phyloP scores from a whole-genome alignment of 2,113 vertebrate species.

The Ariopsis seemanni region DNA sequence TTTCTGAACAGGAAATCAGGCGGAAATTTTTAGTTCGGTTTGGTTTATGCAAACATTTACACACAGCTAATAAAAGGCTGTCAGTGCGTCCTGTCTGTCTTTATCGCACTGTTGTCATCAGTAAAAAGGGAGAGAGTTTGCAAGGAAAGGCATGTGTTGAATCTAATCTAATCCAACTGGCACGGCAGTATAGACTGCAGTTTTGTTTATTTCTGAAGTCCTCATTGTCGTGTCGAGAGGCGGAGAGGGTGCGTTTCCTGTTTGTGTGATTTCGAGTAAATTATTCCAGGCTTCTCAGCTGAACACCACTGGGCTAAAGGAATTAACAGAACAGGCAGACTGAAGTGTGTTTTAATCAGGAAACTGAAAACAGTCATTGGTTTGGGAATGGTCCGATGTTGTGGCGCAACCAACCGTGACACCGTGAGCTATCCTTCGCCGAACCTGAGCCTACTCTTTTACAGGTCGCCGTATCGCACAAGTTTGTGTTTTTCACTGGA shows the following conservation, averaged over 20 bases:
- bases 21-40: not conserved
- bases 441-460: constrained; percentile 45
- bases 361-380: not conserved
- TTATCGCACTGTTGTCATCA: not conserved
- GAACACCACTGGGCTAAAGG: not conserved
- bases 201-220: not conserved
- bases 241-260: too few relatives aligned
- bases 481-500: constrained; percentile 10
- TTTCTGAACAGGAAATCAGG: not conserved
- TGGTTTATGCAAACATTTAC: not conserved
- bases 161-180: not conserved
- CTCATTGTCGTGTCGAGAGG: not conserved
- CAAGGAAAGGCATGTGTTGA: not conserved
- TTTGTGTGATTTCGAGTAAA: not conserved
- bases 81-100: not conserved
- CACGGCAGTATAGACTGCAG: not conserved
- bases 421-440: not conserved
- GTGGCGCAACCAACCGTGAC: not conserved
- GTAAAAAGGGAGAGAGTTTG: too few relatives aligned
- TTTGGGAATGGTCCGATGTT: not conserved
- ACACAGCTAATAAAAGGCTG: not conserved
- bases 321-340: not conserved
- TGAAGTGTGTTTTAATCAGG: not conserved
- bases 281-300: not conserved
- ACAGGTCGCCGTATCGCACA: constrained; percentile 21